Base-by-base conservation (phyloP, 2,113 vertebrate species). In the Seriola quinqueradiata region DNA sequence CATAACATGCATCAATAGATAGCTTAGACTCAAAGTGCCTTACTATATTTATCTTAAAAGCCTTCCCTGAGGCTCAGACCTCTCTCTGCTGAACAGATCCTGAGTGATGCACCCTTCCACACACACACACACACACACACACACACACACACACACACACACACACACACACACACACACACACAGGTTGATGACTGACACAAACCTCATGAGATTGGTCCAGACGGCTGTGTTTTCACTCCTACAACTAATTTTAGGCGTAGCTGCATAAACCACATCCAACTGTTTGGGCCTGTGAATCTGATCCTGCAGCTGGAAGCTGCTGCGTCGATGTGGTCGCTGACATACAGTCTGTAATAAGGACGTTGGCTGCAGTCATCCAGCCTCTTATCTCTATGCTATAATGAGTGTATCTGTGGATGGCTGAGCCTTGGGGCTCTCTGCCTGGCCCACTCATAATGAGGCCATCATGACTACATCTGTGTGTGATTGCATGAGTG, bases 21-120 rank as follows among this genome's bases (percentile, higher is more conserved):
- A 55, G 55, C 65, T 40, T 5, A 1, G 63, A 75, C 61, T 85
- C 46, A 72, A 69, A 82, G 75, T 61, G 60, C 52, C 17, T 16
- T 3, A 58, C 86, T 92, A 91, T 92, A 89, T 93, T 91, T 92
- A 88, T 86, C 50, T 67, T 52, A 69, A 85, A 83, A 83, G 81
- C 52, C 34, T 17, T 75, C 7, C 89, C 75, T 0, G 59, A 81
- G 90, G 92, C 87, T 23, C 6, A 13, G 64, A 34, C 19, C 50
- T 25, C 64, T 34, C 50, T 72, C 14, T 44, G 65, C 69, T 69
- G 0, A 61, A 23, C 57, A 61, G 57, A 42, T 28, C 34, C 57
- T 44, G 46, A 58, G 42, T 70, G 72, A 83, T 40, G 65, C 54
- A 2, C 28, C 28, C 28, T 28, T 28, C 28, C 28, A 69, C 46